These are phyloP conservation scores for Cremastinae sp. DNA, from an alignment of 2,888 invertebrate species.

Conservation along the genomic window DNA sequence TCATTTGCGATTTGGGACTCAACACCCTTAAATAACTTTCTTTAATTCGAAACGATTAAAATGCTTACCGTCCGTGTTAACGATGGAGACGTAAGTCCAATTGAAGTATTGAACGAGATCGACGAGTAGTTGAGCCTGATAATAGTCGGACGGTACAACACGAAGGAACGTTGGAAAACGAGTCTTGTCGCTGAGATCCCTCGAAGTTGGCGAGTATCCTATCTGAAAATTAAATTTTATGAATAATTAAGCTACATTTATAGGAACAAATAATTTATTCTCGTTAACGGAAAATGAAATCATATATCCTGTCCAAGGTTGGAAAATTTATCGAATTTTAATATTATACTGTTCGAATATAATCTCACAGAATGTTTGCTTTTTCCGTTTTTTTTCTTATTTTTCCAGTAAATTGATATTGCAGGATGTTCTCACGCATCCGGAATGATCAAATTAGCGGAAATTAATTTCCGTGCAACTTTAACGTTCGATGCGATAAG, in stretches of 20 bases:
- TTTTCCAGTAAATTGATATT: slow-evolving; percentile 7
- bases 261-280: not conserved
- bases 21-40: not conserved
- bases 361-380: slow-evolving; percentile 24
- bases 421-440: not conserved
- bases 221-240: slow-evolving; percentile 81
- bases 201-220: slow-evolving; percentile 89
- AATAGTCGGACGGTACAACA: slow-evolving; percentile 89
- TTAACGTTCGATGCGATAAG: slow-evolving; percentile 9
- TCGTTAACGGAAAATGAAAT: slow-evolving; percentile 1
- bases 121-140: slow-evolving; percentile 88
- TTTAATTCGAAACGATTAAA: slow-evolving; percentile 52
- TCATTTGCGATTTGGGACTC: too few species aligned
- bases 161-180: slow-evolving; percentile 89
- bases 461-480: slow-evolving; percentile 49
- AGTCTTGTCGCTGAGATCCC: slow-evolving; percentile 88
- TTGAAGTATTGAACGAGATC: slow-evolving; percentile 86
- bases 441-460: slow-evolving; percentile 41
- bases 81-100: slow-evolving; percentile 90
- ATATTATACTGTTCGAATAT: slow-evolving; percentile 15
- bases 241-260: slow-evolving; percentile 8
- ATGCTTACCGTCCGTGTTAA: slow-evolving; percentile 89
- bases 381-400: not conserved
- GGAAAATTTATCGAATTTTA: slow-evolving; percentile 19
- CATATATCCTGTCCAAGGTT: not conserved